These are phyloP conservation scores for Coryphaenoides rupestris DNA, from an alignment of 2,113 vertebrate genomes.

Conservation along the genomic window DNA sequence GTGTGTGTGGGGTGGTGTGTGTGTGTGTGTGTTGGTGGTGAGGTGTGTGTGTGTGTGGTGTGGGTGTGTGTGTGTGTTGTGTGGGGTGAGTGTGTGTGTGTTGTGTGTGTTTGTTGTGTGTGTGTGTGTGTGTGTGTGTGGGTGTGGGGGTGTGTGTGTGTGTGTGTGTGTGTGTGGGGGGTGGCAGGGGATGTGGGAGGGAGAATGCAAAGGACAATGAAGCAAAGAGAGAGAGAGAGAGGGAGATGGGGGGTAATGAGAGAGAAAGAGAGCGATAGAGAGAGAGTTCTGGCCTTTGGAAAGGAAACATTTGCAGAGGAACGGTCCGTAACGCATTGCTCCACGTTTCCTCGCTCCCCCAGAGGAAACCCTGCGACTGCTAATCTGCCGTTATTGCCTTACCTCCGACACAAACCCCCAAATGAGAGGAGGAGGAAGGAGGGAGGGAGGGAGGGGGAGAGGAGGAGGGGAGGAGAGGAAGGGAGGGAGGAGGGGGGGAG, in stretches of 20 bases:
- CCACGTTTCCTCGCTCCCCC: slow-evolving; percentile 59
- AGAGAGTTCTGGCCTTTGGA: slow-evolving; percentile 72
- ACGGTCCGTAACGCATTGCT: slow-evolving; percentile 64
- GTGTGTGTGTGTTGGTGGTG: no score
- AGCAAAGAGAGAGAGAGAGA: slow-evolving; percentile 65
- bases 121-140: neutral
- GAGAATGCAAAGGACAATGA: slow-evolving; percentile 65
- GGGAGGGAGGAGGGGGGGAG: no score
- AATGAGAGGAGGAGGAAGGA: slow-evolving; percentile 67
- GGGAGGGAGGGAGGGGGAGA: slow-evolving; percentile 15
- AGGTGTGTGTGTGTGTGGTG: neutral
- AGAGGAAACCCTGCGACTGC: slow-evolving; percentile 71
- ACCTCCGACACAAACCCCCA: slow-evolving; percentile 69
- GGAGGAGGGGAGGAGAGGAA: no score
- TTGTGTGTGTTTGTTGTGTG: no score
- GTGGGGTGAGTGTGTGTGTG: no score
- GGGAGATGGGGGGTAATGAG: slow-evolving; percentile 7
- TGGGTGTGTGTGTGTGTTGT: no score
- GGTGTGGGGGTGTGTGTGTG: no score
- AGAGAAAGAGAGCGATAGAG: slow-evolving; percentile 65
- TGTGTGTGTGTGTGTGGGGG: neutral
- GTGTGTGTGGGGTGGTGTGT: no score
- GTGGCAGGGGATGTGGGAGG: neutral
- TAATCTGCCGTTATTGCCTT: slow-evolving; percentile 79
- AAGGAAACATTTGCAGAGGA: slow-evolving; percentile 71